These are phyloP conservation scores for Danio albolineatus DNA, from an alignment of 2,797 vertebrate species.

Conservation along the genomic window DNA sequence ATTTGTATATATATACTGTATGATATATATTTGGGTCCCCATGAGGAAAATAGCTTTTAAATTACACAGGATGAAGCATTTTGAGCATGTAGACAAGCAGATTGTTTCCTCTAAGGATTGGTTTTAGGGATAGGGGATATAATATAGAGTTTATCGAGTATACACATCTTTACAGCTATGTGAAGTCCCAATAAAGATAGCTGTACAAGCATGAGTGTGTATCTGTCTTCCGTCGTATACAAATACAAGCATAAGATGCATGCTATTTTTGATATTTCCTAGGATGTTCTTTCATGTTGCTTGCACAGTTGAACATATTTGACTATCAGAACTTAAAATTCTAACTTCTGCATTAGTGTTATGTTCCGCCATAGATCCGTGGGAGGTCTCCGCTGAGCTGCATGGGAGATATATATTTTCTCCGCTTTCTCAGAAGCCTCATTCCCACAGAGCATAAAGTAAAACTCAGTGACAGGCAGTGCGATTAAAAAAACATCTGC, in stretches of 20 bases:
- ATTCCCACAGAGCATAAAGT: slow-evolving; percentile 30
- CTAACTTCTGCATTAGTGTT: slow-evolving; percentile 31
- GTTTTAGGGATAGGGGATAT: too few relatives aligned
- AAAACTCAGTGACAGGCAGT: slow-evolving; percentile 41
- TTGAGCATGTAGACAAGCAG: too few relatives aligned
- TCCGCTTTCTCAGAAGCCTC: slow-evolving; percentile 8
- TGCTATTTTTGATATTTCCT: background rate
- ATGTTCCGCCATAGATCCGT: slow-evolving; percentile 14
- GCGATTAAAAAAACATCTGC: slow-evolving; percentile 50
- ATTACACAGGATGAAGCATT: too few relatives aligned
- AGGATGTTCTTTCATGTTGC: background rate
- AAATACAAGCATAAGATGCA: background rate
- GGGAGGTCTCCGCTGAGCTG: slow-evolving; percentile 28
- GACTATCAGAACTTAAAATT: background rate
- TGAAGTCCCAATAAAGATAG: too few relatives aligned
- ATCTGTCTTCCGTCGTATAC: too few relatives aligned
- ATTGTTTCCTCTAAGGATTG: too few relatives aligned
- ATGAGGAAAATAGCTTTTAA: too few relatives aligned
- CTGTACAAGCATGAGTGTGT: too few relatives aligned
- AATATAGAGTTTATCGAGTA: too few relatives aligned
- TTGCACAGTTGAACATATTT: background rate
- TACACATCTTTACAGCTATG: too few relatives aligned
- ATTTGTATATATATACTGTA: background rate
- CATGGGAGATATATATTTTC: slow-evolving; percentile 27
- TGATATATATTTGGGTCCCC: too few relatives aligned